Evolutionary conservation across 2,797 vertebrate species (phyloP).

Genomic region (Karalla daura): DNA sequence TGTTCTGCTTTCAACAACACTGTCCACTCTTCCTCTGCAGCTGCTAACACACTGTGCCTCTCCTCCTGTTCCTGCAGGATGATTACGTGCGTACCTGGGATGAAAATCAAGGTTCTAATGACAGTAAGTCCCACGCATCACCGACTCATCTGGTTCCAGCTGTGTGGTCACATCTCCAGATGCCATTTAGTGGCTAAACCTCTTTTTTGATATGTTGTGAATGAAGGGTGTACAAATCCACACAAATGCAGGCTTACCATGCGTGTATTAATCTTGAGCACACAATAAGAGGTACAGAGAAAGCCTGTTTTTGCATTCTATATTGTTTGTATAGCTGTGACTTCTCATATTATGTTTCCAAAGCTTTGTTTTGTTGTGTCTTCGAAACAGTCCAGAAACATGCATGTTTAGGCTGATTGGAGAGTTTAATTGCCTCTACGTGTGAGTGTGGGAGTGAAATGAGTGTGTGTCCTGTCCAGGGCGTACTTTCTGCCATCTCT

Average conservation of each 20-base stretch:
- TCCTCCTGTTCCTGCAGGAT: conserved; percentile 84
- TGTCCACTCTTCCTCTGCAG: neutral
- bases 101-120: conserved; percentile 92
- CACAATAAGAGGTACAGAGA: neutral
- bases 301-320: too few relatives aligned
- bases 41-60: conserved; percentile 36
- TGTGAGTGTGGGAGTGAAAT: too few relatives aligned
- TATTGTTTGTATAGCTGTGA: too few relatives aligned
- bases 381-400: too few relatives aligned
- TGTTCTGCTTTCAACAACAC: conserved; percentile 20
- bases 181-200: neutral
- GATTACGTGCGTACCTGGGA: conserved; percentile 98
- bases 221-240: too few relatives aligned
- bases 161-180: neutral
- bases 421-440: too few relatives aligned
- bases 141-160: neutral
- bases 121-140: conserved; percentile 89
- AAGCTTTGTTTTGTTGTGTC: too few relatives aligned
- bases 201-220: too few relatives aligned
- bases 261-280: neutral
- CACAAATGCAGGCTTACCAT: too few relatives aligned
- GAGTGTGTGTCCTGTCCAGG: neutral
- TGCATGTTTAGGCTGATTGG: too few relatives aligned
- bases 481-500: neutral
- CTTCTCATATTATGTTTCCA: too few relatives aligned